Percentiles rank a stretch among this genome's conserved stretches.
Evolutionary conservation across 2,797 vertebrate genomes (phyloP).

Genomic region (Pseudochirops corinnae): DNA sequence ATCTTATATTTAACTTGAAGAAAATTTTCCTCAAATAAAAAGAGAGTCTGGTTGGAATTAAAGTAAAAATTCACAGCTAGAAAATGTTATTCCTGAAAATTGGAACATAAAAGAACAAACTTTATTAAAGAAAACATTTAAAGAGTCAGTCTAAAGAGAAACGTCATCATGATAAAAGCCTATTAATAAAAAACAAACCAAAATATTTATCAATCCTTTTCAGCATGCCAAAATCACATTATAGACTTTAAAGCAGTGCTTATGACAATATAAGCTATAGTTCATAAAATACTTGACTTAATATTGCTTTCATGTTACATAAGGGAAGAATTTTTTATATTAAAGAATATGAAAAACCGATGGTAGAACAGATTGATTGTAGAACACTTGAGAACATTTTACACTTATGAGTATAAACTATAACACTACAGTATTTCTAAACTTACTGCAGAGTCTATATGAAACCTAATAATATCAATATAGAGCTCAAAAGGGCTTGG

Average conservation of each 20-base stretch:
- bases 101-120: not conserved
- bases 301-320: slow-evolving; percentile 34
- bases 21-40: slow-evolving; percentile 3
- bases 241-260: not conserved
- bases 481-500: not conserved
- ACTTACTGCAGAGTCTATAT: not conserved
- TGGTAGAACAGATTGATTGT: not conserved
- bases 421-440: not conserved
- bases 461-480: not conserved
- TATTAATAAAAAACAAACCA: slow-evolving; percentile 29
- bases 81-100: not conserved
- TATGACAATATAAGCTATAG: not conserved
- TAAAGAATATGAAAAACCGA: not conserved
- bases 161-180: not conserved
- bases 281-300: slow-evolving; percentile 19
- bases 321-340: slow-evolving; percentile 5
- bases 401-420: not conserved
- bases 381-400: not conserved
- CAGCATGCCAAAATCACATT: not conserved
- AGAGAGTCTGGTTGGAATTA: not conserved
- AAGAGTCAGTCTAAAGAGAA: slow-evolving; percentile 23
- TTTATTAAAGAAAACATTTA: slow-evolving; percentile 34
- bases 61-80: not conserved
- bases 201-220: not conserved
- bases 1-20: not conserved